Conservation (phyloP, 2,113 vertebrate genomes). For the Ceuthmochares aereus region DNA sequence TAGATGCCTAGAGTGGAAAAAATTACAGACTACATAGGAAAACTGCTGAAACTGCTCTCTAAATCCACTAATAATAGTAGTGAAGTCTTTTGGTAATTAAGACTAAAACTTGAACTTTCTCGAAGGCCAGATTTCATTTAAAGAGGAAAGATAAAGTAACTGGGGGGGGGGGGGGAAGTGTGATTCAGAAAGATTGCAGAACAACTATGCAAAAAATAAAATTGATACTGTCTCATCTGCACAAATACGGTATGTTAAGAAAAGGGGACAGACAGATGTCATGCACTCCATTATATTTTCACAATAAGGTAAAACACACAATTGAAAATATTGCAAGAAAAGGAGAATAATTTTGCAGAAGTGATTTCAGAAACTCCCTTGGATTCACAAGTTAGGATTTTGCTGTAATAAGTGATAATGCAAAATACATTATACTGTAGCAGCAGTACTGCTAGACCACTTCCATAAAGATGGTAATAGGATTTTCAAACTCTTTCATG, state of each 20-base stretch:
- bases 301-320: neutral
- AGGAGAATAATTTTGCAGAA: slow-evolving; percentile 28
- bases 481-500: slow-evolving; percentile 39
- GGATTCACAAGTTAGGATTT: slow-evolving; percentile 59
- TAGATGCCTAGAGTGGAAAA: neutral
- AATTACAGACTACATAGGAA: neutral
- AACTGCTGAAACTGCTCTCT: neutral
- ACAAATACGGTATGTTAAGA: neutral
- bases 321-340: slow-evolving; percentile 30
- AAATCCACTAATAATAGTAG: neutral
- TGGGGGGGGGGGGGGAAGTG: neutral
- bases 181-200: neutral
- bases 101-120: neutral
- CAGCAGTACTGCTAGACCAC: neutral
- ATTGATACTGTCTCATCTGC: neutral
- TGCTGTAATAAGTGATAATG: slow-evolving; percentile 65
- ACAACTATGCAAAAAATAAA: neutral
- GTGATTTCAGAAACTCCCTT: slow-evolving; percentile 45
- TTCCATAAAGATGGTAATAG: slow-evolving; percentile 28
- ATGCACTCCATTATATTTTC: slow-evolving; percentile 65
- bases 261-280: slow-evolving; percentile 12
- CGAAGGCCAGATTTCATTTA: neutral
- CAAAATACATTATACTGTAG: slow-evolving; percentile 3
- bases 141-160: neutral
- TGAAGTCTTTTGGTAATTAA: neutral